A percentile compares a stretch with the other conserved stretches of the same genome.
phyloP scores from a whole-genome alignment of 1,140 invertebrate species.

The Drosophila sproati region DNA sequence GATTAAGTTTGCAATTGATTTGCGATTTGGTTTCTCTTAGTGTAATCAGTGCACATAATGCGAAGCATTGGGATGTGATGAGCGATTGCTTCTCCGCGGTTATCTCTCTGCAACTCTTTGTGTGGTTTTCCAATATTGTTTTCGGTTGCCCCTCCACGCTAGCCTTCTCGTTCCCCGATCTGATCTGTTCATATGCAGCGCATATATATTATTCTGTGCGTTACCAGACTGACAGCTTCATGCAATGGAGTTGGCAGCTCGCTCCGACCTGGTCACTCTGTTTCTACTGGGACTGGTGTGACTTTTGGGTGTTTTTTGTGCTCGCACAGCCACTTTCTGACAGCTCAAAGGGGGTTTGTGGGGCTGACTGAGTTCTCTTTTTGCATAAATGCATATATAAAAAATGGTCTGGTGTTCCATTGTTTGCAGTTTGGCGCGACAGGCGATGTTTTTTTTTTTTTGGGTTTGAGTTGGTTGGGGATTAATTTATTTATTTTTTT shows the following conservation, averaged over 20 bases:
- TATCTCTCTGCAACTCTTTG: slow-evolving; percentile 14
- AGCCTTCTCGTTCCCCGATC: not conserved
- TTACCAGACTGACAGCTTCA: slow-evolving; percentile 65
- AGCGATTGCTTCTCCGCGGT: not conserved
- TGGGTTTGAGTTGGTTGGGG: too few species aligned
- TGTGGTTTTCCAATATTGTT: slow-evolving; percentile 48
- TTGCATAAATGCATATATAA: slow-evolving; percentile 77
- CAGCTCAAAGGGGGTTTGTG: slow-evolving; percentile 43
- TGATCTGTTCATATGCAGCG: slow-evolving; percentile 12
- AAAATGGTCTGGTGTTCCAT: slow-evolving; percentile 65
- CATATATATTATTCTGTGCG: slow-evolving; percentile 74
- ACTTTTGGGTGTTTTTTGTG: slow-evolving; percentile 62
- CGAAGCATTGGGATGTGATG: slow-evolving; percentile 6
- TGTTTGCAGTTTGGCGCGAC: slow-evolving; percentile 65
- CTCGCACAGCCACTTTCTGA: slow-evolving; percentile 56
- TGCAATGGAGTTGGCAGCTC: slow-evolving; percentile 41
- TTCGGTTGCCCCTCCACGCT: not conserved
- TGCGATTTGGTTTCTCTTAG: not conserved
- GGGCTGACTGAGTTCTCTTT: slow-evolving; percentile 34
- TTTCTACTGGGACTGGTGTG: slow-evolving; percentile 45
- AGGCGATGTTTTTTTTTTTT: slow-evolving; percentile 8
- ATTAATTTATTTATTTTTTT: slow-evolving; percentile 21
- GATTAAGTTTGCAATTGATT: too few species aligned
- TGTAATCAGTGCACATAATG: not conserved
- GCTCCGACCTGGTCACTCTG: slow-evolving; percentile 17